Conservation (phyloP, 2,888 invertebrate species). For the Limnephilus lunatus region DNA sequence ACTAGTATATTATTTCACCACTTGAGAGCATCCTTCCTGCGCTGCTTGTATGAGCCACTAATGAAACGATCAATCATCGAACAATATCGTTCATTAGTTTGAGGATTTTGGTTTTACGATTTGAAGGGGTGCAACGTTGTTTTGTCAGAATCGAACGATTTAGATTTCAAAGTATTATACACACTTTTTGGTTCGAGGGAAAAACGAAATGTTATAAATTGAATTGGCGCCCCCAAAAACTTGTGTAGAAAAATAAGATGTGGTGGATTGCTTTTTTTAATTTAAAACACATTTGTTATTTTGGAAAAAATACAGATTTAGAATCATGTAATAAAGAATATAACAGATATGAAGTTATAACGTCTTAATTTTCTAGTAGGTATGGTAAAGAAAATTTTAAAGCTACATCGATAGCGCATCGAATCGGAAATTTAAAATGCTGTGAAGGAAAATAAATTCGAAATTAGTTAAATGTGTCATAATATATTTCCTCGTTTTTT, state of each 20-base stretch:
- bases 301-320: too few relatives aligned
- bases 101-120: conserved; percentile 38
- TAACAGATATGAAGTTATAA: too few relatives aligned
- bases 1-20: conserved; percentile 3
- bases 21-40: conserved; percentile 53
- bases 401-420: too few relatives aligned
- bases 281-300: too few relatives aligned
- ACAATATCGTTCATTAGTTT: conserved; percentile 59
- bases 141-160: not conserved
- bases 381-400: too few relatives aligned
- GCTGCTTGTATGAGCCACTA: conserved; percentile 43
- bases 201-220: not conserved
- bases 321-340: too few relatives aligned
- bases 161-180: not conserved
- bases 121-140: conserved; percentile 42
- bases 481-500: too few relatives aligned
- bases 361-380: too few relatives aligned
- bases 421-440: too few relatives aligned
- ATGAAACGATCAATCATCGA: conserved; percentile 60
- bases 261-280: too few relatives aligned
- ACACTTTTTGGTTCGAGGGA: not conserved
- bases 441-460: too few relatives aligned
- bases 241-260: not conserved
- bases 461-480: too few relatives aligned
- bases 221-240: not conserved